Evolutionary conservation across 2,888 invertebrate species (phyloP).

Genomic region (Scelioninae gen. 1): DNA sequence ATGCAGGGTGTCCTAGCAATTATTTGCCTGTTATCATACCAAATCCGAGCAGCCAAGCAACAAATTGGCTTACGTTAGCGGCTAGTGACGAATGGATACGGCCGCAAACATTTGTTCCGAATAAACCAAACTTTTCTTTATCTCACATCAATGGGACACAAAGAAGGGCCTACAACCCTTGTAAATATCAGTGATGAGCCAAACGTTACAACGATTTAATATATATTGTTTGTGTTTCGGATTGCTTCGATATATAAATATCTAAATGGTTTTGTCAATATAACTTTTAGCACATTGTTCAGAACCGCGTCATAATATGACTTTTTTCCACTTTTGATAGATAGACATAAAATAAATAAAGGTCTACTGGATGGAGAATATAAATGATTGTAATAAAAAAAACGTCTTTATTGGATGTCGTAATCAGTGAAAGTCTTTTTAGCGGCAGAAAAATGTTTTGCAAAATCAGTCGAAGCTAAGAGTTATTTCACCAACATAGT

Average conservation of each 20-base stretch:
- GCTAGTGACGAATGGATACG: too few relatives aligned
- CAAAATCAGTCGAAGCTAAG: constrained; percentile 25
- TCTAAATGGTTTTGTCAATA: constrained; percentile 41
- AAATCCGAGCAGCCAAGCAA: constrained; percentile 81
- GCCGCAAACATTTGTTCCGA: constrained; percentile 78
- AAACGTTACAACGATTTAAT: constrained; percentile 48
- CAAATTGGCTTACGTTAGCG: too few relatives aligned
- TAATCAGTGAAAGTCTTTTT: not conserved
- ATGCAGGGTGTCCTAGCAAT: constrained; percentile 72
- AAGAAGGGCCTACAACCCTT: constrained; percentile 57
- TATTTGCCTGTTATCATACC: constrained; percentile 76
- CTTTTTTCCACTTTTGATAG: too few relatives aligned
- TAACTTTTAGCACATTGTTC: constrained; percentile 49
- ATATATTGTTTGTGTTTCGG: constrained; percentile 52
- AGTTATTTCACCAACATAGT: constrained; percentile 45
- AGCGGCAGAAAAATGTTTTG: constrained; percentile 21
- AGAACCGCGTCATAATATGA: constrained; percentile 8
- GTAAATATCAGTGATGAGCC: constrained; percentile 51
- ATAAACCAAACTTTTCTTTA: constrained; percentile 60
- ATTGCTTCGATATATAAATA: constrained; percentile 49
- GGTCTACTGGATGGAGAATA: too few relatives aligned
- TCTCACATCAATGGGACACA: constrained; percentile 44
- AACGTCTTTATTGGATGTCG: too few relatives aligned
- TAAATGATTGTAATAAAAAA: too few relatives aligned
- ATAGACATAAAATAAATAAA: too few relatives aligned